These are phyloP conservation scores for Dolichopus griseipennis DNA, from an alignment of 2,888 invertebrate species.

Conservation along the genomic window DNA sequence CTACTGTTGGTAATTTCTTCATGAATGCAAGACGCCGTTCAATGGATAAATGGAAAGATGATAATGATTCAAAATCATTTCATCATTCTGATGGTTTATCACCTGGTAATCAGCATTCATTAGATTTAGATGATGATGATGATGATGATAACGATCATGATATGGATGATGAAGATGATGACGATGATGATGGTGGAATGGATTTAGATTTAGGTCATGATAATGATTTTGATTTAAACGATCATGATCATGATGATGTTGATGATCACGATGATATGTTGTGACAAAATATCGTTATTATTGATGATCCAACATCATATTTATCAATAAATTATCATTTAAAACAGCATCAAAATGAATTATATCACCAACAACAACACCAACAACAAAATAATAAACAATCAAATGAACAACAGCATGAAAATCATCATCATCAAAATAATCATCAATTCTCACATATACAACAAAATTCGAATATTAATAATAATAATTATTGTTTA, in stretches of 20 bases:
- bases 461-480: too few species aligned
- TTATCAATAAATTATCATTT: conserved; percentile 18
- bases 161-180: conserved; percentile 36
- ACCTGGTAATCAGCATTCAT: conserved; percentile 31
- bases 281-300: conserved; percentile 25
- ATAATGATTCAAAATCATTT: conserved; percentile 48
- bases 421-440: conserved; percentile 12
- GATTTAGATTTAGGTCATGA: conserved; percentile 36
- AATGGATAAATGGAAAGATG: conserved; percentile 98
- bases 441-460: not conserved
- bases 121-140: conserved; percentile 38
- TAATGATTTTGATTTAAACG: conserved; percentile 34
- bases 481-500: too few species aligned
- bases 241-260: conserved; percentile 24
- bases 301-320: not conserved
- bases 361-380: conserved; percentile 13
- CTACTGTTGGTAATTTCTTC: conserved; percentile 98
- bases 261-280: conserved; percentile 28
- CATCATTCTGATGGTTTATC: conserved; percentile 27
- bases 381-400: conserved; percentile 17
- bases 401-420: conserved; percentile 15
- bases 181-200: conserved; percentile 29
- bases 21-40: conserved; percentile 99
- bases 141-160: conserved; percentile 32
- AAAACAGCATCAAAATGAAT: conserved; percentile 15